These are phyloP conservation scores for Caenorhabditis remanei DNA, from an alignment of 1,140 invertebrate genomes.

Conservation along the genomic window DNA sequence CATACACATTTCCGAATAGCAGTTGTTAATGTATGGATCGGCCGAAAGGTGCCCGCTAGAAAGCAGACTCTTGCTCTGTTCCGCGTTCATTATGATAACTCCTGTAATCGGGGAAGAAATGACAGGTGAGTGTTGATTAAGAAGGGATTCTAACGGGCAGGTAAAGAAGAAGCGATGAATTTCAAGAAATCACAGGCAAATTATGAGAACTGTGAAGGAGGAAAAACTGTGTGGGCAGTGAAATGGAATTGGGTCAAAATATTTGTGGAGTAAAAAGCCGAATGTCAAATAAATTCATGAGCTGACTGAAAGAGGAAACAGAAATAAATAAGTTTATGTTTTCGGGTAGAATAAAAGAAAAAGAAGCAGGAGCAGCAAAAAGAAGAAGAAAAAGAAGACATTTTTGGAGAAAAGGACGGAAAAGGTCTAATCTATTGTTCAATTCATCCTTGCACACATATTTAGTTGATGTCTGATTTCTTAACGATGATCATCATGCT, in stretches of 20 bases:
- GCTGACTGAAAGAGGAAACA: background rate
- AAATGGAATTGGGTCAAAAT: constrained; percentile 1
- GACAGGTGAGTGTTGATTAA: background rate
- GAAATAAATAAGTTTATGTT: background rate
- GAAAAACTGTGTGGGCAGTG: background rate
- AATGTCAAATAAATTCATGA: constrained; percentile 53
- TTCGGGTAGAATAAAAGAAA: background rate
- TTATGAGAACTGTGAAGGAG: background rate
- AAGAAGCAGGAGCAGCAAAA: background rate
- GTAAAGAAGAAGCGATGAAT: background rate
- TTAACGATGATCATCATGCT: constrained; percentile 24
- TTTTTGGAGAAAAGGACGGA: constrained; percentile 12
- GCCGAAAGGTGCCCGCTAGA: constrained; percentile 61
- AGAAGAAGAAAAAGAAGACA: background rate
- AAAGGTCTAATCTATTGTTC: constrained; percentile 37
- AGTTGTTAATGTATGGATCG: constrained; percentile 61
- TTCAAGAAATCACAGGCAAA: background rate
- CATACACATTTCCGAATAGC: constrained; percentile 63
- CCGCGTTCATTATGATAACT: constrained; percentile 54
- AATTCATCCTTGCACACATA: background rate
- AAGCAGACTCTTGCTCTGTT: constrained; percentile 59
- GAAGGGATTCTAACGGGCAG: background rate
- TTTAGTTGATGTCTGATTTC: constrained; percentile 41
- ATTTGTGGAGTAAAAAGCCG: background rate
- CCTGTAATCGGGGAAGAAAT: constrained; percentile 37